Evolutionary conservation across 2,888 invertebrate species (phyloP), one percentile per base, ranked within the genome.

Genomic region (Gortyna flavago): DNA sequence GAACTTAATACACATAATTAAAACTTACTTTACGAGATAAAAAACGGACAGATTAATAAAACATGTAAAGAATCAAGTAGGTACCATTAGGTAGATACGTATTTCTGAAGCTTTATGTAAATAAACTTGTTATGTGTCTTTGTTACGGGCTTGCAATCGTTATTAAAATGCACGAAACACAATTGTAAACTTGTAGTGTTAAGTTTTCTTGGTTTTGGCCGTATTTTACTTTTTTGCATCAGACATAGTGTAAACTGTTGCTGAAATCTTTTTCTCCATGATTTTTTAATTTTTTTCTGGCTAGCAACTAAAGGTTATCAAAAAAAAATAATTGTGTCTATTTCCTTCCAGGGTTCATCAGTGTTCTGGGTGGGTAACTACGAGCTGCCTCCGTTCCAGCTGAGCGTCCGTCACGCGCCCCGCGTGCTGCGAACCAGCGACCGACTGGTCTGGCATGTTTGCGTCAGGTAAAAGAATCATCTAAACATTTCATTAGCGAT

Each of bases 371-470:
- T 97, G 61, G 96, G 97, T 9, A 96, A 97, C 87, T 97, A 97
- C 90, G 96, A 97, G 57, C 91, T 97, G 57, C 97, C 97, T 0
- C 97, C 97, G 16, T 97, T 97, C 92, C 97, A 97, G 87, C 95
- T 97, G 66, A 97, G 94, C 8, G 96, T 97, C 0, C 93, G 95
- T 21, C 97, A 93, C 92, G 96, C 92, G 32, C 95, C 91, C 85
- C 93, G 90, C 81, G 95, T 93, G 74, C 92, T 94, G 85, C 91
- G 90, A 82, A 96, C 91, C 90, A 97, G 92, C 86, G 95, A 93
- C 72, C 94, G 92, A 79, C 95, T 93, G 51, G 96, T 94, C 0
- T 97, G 96, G 96, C 97, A 96, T 32, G 97, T 97, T 0, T 97
- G 97, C 85, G 97, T 97, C 51, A 97, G 96, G 97, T 97, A 93